Base-by-base conservation (phyloP, 2,888 invertebrate species). In the Scrobipalpa costella region DNA sequence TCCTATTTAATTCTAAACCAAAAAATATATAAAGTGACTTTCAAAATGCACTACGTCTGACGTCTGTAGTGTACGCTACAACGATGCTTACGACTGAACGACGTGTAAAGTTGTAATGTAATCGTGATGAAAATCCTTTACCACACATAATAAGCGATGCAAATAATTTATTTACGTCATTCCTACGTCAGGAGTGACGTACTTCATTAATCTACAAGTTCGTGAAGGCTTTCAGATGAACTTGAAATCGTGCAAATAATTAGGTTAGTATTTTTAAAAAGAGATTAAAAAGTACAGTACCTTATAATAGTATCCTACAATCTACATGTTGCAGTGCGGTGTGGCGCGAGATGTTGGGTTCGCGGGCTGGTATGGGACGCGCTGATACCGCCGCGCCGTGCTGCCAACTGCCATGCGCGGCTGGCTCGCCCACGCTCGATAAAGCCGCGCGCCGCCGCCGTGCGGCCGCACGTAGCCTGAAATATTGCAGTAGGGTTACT, bases 381-480 rank as follows among this genome's bases (percentile, higher is more conserved):
- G 70, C 75, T 60, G 21, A 8, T 15, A 40, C 47, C 7, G 34
- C 9, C 9, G 36, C 44, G 21, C 50, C 33, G 27, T 33, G 52
- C 70, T 69, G 69, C 72, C 75, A 72, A 73, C 71, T 75, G 79
- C 69, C 84, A 86, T 82, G 83, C 81, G 83, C 67, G 76, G 74
- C 75, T 88, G 83, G 67, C 79, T 11, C 89, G 87, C 88, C 89
- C 86, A 90, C 90, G 90, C 75, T 90, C 90, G 87, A 90, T 90
- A 90, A 67, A 68, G 57, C 64, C 66, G 68, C 74, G 75, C 72
- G 69, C 71, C 67, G 73, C 73, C 71, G 69, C 71, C 66, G 68
- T 65, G 64, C 66, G 62, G 1, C 62, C 63, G 11, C 11, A 11
- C 38, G 38, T 17, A 57, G 38, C 19, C 15, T 17, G 15, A 33